Conservation (phyloP, 2,797 vertebrate genomes). For the Natrix natrix region DNA sequence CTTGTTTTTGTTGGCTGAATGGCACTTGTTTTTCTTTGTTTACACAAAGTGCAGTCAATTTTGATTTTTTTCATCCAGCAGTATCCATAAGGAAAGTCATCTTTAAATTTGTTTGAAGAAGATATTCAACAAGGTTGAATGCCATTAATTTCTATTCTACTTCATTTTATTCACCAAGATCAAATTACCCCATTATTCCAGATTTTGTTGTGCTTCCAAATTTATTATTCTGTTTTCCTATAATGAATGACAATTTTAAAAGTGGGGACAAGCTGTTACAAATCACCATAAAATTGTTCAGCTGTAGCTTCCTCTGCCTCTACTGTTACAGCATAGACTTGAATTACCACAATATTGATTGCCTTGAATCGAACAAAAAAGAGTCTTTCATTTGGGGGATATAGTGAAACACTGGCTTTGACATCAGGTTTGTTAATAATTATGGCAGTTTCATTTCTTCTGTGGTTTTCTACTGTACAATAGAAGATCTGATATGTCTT, state of each 20-base stretch:
- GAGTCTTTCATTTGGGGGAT: neutral
- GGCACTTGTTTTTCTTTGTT: neutral
- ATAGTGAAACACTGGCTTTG: neutral
- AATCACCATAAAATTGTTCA: neutral
- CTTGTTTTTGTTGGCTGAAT: neutral
- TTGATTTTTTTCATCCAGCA: neutral
- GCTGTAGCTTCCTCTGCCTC: neutral
- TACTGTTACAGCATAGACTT: neutral
- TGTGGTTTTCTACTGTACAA: neutral
- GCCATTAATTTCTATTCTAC: neutral
- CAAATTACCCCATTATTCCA: neutral
- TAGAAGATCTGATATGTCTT: neutral
- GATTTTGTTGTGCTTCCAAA: neutral
- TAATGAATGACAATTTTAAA: neutral
- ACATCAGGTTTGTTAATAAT: neutral
- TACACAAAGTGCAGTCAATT: neutral
- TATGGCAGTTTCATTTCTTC: neutral
- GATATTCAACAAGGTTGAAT: neutral
- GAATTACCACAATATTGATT: neutral
- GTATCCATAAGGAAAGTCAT: neutral
- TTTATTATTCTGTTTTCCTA: neutral
- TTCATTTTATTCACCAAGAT: neutral
- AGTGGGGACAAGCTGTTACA: neutral
- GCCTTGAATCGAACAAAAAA: neutral
- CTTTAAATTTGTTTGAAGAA: neutral